phyloP scores from a whole-genome alignment of 2,797 vertebrate species.

The Microchirus variegatus region DNA sequence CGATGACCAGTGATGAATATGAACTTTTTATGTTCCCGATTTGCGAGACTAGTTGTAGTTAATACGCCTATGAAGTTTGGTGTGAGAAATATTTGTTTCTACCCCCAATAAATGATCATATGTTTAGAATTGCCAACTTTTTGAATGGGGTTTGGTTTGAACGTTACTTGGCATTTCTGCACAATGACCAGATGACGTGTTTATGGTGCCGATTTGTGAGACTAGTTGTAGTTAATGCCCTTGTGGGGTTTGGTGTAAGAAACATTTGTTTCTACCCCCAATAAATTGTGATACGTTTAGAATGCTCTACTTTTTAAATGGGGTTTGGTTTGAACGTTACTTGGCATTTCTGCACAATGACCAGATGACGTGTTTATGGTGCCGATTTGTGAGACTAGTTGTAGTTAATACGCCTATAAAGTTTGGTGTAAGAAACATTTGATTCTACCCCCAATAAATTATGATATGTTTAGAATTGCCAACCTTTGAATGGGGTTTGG shows the following conservation, averaged over 20 bases:
- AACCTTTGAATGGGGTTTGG: neutral
- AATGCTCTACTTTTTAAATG: neutral
- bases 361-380: too few relatives aligned
- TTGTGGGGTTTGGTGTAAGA: neutral
- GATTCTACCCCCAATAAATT: rapidly evolving
- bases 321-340: neutral
- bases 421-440: neutral
- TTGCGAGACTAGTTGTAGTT: neutral
- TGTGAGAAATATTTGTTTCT: neutral
- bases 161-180: neutral
- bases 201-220: neutral
- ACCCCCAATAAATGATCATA: neutral
- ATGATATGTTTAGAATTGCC: neutral
- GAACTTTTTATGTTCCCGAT: neutral
- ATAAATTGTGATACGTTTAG: neutral
- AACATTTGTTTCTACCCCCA: neutral
- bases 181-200: neutral
- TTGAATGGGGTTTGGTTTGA: neutral
- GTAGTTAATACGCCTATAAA: too few relatives aligned
- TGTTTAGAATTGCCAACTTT: neutral
- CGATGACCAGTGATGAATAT: rapidly evolving
- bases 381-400: neutral
- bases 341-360: neutral
- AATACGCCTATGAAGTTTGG: too few relatives aligned
- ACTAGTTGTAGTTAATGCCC: neutral